Conservation (phyloP, 2,888 invertebrate species). For the Lomographa bimaculata region DNA sequence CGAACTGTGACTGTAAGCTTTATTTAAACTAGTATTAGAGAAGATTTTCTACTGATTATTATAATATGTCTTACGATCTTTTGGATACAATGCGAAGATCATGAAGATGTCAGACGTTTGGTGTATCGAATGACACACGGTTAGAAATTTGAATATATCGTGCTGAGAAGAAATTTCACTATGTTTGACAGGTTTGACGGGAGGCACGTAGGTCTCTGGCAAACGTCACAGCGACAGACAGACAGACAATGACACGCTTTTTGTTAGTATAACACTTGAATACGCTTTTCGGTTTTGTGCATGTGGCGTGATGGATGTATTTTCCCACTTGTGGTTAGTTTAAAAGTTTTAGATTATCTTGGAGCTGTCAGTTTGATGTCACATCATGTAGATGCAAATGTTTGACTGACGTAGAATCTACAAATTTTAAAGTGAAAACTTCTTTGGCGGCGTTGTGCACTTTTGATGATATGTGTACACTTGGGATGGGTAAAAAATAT, state of each 20-base stretch:
- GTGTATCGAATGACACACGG: constrained; percentile 73
- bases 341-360: constrained; percentile 27
- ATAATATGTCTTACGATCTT: constrained; percentile 36
- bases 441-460: too few species aligned
- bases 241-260: constrained; percentile 51
- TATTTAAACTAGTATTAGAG: constrained; percentile 14
- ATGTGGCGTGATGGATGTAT: constrained; percentile 33
- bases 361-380: constrained; percentile 17
- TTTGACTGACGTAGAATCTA: neutral
- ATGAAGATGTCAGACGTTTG: constrained; percentile 77
- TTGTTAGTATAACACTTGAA: constrained; percentile 51
- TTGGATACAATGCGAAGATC: constrained; percentile 39
- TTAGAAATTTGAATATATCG: constrained; percentile 69
- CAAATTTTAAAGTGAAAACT: too few species aligned
- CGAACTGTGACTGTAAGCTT: constrained; percentile 8
- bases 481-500: too few species aligned
- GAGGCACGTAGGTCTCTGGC: constrained; percentile 42
- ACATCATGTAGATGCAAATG: constrained; percentile 11
- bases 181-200: constrained; percentile 67
- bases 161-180: constrained; percentile 76
- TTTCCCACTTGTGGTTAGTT: constrained; percentile 27
- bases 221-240: constrained; percentile 41
- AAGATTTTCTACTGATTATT: constrained; percentile 27
- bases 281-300: constrained; percentile 29
- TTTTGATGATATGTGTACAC: too few species aligned